Evolutionary conservation across 1,140 invertebrate species (phyloP).

Genomic region (Drosophila parabipectinata): DNA sequence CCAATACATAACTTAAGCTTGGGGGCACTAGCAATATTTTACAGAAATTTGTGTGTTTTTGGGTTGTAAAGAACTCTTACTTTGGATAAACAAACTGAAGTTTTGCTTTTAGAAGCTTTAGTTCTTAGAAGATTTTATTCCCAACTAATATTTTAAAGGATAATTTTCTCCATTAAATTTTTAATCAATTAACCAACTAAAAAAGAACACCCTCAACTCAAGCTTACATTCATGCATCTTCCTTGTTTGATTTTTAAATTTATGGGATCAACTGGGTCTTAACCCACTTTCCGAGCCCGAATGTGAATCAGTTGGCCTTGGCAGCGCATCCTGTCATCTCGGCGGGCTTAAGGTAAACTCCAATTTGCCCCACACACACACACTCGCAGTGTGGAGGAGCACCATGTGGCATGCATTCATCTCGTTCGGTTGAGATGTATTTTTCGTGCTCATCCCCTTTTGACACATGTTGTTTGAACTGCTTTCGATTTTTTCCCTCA

Average conservation of each 20-base stretch:
- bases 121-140: too few relatives aligned
- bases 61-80: not conserved
- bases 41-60: not conserved
- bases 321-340: slow-evolving; percentile 36
- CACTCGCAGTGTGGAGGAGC: not conserved
- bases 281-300: slow-evolving; percentile 36
- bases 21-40: not conserved
- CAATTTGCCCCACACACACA: slow-evolving; percentile 32
- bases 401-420: slow-evolving; percentile 45
- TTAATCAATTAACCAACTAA: not conserved
- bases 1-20: not conserved
- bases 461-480: slow-evolving; percentile 75
- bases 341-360: slow-evolving; percentile 47
- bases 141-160: too few relatives aligned
- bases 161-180: not conserved
- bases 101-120: too few relatives aligned
- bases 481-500: slow-evolving; percentile 67
- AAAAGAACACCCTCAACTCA: slow-evolving; percentile 15
- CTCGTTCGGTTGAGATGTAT: slow-evolving; percentile 33
- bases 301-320: slow-evolving; percentile 35
- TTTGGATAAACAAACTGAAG: too few relatives aligned
- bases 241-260: slow-evolving; percentile 18
- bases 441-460: slow-evolving; percentile 50
- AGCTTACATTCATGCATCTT: slow-evolving; percentile 2
- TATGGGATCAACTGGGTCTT: slow-evolving; percentile 29